These are phyloP conservation scores for Onthophagus sagittarius DNA, from an alignment of 2,888 invertebrate species.

Conservation along the genomic window DNA sequence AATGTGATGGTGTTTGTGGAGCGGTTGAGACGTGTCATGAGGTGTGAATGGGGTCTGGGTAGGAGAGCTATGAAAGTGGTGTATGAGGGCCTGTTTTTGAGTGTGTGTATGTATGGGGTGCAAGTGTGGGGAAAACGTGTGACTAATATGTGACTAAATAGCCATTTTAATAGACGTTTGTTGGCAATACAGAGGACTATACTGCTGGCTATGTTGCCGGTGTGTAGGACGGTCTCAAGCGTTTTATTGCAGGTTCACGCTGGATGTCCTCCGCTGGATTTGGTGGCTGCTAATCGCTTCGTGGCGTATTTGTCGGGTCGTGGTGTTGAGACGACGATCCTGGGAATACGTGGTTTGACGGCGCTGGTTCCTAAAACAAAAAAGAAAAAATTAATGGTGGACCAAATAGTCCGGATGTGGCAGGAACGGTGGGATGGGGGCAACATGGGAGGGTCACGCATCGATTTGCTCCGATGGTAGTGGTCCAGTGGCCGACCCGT, in stretches of 20 bases:
- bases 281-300: background rate
- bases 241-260: conserved; percentile 8
- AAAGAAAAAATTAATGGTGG: too few relatives aligned
- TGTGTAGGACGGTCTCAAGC: conserved; percentile 9
- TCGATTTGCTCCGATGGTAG: too few relatives aligned
- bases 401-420: too few relatives aligned
- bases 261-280: conserved; percentile 6
- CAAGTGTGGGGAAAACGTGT: conserved; percentile 1
- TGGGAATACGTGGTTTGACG: too few relatives aligned
- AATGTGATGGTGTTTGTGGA: background rate
- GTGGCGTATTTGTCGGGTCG: too few relatives aligned
- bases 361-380: too few relatives aligned
- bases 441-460: too few relatives aligned
- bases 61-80: background rate
- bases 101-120: conserved; percentile 6
- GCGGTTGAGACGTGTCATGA: background rate
- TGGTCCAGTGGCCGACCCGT: too few relatives aligned
- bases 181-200: background rate
- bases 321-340: too few relatives aligned
- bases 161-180: background rate
- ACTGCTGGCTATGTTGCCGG: background rate
- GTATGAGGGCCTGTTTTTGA: background rate
- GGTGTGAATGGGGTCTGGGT: background rate
- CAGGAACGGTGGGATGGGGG: too few relatives aligned
- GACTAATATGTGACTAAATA: too few relatives aligned